A percentile compares a stretch with the other conserved stretches of the same genome.
These are phyloP conservation scores for Tetramorium alpestre DNA, from an alignment of 1,140 invertebrate genomes.

Conservation along the genomic window DNA sequence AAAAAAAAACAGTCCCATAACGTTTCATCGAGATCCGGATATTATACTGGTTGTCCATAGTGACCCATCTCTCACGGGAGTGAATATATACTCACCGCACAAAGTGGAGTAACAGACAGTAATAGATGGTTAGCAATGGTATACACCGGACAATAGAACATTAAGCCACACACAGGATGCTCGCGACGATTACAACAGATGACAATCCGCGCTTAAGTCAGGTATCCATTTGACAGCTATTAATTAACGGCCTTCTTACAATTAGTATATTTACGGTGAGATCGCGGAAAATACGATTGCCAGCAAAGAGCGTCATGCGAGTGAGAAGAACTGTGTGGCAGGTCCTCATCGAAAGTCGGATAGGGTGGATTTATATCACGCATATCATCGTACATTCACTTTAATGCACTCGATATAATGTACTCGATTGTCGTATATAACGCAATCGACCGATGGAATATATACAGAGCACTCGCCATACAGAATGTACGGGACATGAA, in stretches of 20 bases:
- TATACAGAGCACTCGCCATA: conserved; percentile 37
- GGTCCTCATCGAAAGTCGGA: background rate
- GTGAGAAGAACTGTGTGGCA: background rate
- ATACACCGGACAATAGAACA: conserved; percentile 42
- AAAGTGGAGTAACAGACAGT: conserved; percentile 43
- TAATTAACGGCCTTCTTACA: conserved; percentile 27
- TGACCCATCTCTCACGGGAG: conserved; percentile 5
- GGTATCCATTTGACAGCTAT: conserved; percentile 34
- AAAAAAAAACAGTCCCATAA: background rate
- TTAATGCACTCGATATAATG: conserved; percentile 57
- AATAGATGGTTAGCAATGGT: conserved; percentile 60
- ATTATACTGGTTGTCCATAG: conserved; percentile 3
- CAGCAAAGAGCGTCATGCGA: background rate
- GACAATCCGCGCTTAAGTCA: conserved; percentile 23
- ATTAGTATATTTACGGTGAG: background rate
- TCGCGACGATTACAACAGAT: conserved; percentile 18
- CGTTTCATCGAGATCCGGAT: background rate
- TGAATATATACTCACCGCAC: background rate
- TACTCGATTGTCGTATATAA: conserved; percentile 61
- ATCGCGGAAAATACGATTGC: background rate
- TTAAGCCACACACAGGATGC: conserved; percentile 44
- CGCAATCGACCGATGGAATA: conserved; percentile 45
- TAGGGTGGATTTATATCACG: background rate
- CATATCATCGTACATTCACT: conserved; percentile 38
- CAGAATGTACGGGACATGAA: conserved; percentile 58